Evolutionary conservation across 2,797 vertebrate genomes (phyloP), one percentile per base, ranked within the genome.

Genomic region (Clarias fuscus): DNA sequence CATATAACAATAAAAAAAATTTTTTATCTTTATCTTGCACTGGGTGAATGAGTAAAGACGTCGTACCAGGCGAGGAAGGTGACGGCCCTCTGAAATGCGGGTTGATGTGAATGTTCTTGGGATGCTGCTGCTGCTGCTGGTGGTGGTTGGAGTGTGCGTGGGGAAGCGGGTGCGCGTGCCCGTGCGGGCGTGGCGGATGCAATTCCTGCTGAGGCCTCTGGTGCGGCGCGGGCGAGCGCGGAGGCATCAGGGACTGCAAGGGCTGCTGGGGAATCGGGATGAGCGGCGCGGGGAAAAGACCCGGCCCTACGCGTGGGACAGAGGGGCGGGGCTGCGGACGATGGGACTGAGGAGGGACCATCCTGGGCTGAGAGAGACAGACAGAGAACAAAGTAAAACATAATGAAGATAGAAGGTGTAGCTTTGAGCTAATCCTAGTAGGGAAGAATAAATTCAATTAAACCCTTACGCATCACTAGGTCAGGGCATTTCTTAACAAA

Each of bases 61-160:
- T 5, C 30, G 15, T 92, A 99, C 98, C 97, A 53, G 97, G 95
- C 0, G 98, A 94, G 77, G 97, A 95, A 27, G 97, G 92, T 0
- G 97, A 96, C 0, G 97, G 96, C 70, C 98, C 98, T 94, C 98
- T 97, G 94, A 99, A 99, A 95, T 99, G 98, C 0, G 98, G 98
- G 90, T 99, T 99, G 91, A 99, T 99, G 92, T 99, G 98, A 88
- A 99, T 99, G 90, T 99, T 99, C 94, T 99, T 99, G 79, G 98
- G 96, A 61, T 86, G 92, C 94, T 97, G 94, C 95, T 96, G 94
- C 95, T 96, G 94, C 95, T 96, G 96, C 95, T 96, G 93, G 13
- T 56, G 93, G 13, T 56, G 77, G 77, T 24, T 80, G 22, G 77
- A 17, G 59, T 80, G 64, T 30, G 64, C 2, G 96, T 95, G 0